phyloP scores from a whole-genome alignment of 2,888 invertebrate species.

The Apamea sordens region DNA sequence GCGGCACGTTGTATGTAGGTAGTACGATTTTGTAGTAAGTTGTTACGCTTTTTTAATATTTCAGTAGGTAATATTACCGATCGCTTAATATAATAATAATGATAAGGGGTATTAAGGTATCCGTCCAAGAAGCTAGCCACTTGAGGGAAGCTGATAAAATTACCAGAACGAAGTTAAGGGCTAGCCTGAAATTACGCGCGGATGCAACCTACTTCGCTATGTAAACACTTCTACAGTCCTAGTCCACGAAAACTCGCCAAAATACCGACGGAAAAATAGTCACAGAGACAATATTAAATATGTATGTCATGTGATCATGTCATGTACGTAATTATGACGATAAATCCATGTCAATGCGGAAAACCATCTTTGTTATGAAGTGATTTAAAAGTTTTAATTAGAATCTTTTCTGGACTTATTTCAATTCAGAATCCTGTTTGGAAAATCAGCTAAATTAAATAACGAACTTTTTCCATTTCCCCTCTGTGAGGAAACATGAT shows the following conservation, averaged over 20 bases:
- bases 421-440: slow-evolving; percentile 42
- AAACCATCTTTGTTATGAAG: slow-evolving; percentile 25
- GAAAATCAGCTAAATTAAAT: slow-evolving; percentile 57
- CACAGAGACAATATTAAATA: slow-evolving; percentile 8
- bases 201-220: slow-evolving; percentile 52
- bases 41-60: neutral
- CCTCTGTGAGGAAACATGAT: slow-evolving; percentile 47
- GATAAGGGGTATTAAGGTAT: slow-evolving; percentile 5
- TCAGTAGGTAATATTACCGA: neutral
- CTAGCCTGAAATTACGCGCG: slow-evolving; percentile 71
- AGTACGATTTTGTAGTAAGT: neutral
- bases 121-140: slow-evolving; percentile 21
- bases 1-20: neutral
- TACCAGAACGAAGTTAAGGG: slow-evolving; percentile 77
- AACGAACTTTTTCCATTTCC: slow-evolving; percentile 69
- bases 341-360: slow-evolving; percentile 1
- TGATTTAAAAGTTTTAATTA: slow-evolving; percentile 58
- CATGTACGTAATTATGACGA: neutral
- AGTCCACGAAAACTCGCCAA: slow-evolving; percentile 69
- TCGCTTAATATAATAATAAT: slow-evolving; percentile 15
- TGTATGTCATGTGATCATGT: neutral
- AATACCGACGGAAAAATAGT: slow-evolving; percentile 65
- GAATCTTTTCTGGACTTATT: slow-evolving; percentile 52
- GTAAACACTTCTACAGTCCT: neutral
- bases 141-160: slow-evolving; percentile 72